A percentile compares a stretch with the other conserved stretches of the same genome.
These are phyloP conservation scores for Lophotriccus pileatus DNA, from an alignment of 2,797 vertebrate genomes.

Conservation along the genomic window DNA sequence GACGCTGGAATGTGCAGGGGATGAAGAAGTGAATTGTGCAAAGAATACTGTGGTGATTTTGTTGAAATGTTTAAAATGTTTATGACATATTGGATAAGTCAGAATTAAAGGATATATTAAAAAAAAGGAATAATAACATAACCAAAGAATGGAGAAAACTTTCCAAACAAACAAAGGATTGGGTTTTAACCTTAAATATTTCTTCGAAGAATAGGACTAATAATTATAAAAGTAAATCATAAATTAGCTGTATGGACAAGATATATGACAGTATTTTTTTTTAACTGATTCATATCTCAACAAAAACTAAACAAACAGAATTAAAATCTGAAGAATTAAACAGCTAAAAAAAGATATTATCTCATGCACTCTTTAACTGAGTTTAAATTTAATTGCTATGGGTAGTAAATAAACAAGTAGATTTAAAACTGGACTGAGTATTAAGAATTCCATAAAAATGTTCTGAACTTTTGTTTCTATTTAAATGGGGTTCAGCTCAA, in stretches of 20 bases:
- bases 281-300: background rate
- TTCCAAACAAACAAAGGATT: background rate
- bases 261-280: background rate
- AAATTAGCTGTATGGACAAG: background rate
- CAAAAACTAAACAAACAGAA: background rate
- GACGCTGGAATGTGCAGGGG: background rate
- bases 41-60: background rate
- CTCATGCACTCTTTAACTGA: background rate
- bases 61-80: background rate
- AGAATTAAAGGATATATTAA: background rate
- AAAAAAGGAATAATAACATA: accelerated
- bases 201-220: background rate
- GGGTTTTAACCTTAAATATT: background rate
- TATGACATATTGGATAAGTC: background rate
- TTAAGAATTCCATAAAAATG: background rate
- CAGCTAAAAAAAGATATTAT: background rate
- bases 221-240: background rate
- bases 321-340: background rate
- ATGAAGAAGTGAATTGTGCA: background rate
- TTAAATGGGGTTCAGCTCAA: background rate
- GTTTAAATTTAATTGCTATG: background rate
- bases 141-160: background rate
- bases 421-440: background rate
- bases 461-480: background rate
- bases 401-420: background rate